Evolutionary conservation across 2,797 vertebrate genomes (phyloP).

Genomic region (Rhynchotus rufescens): DNA sequence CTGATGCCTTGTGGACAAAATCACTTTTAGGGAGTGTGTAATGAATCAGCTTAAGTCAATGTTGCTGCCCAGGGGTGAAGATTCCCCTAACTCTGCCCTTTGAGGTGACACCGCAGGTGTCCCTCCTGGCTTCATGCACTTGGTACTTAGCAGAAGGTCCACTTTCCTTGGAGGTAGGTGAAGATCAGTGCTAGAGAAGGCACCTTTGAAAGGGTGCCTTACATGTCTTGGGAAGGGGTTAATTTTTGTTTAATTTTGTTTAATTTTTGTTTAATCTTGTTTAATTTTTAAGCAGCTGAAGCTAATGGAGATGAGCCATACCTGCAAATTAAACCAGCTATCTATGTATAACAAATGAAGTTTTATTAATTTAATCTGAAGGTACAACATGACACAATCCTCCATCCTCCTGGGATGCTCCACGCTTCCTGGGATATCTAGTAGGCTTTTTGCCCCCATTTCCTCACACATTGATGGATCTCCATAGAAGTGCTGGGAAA

Average conservation of each 20-base stretch:
- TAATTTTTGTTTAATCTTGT: background rate
- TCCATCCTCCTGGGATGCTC: fast-evolving
- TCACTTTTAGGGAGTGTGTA: background rate
- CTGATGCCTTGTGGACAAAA: background rate
- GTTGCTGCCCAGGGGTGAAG: background rate
- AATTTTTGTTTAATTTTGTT: no score
- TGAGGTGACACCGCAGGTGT: background rate
- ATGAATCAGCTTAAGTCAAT: background rate
- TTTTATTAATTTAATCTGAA: background rate
- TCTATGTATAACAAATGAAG: background rate
- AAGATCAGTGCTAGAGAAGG: background rate
- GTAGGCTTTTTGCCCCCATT: background rate
- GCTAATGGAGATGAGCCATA: background rate
- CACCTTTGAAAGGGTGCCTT: background rate
- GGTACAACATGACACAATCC: background rate
- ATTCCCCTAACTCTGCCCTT: background rate
- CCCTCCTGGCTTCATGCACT: background rate
- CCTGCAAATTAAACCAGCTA: background rate
- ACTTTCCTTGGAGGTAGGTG: fast-evolving
- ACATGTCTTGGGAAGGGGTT: background rate
- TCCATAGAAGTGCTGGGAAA: conserved; percentile 25
- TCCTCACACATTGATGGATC: background rate
- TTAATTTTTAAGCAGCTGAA: background rate
- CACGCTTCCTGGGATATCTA: background rate
- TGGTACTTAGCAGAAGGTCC: background rate